Evolutionary conservation across 2,888 invertebrate species (phyloP).

Genomic region (Gisinianus flammeolus): DNA sequence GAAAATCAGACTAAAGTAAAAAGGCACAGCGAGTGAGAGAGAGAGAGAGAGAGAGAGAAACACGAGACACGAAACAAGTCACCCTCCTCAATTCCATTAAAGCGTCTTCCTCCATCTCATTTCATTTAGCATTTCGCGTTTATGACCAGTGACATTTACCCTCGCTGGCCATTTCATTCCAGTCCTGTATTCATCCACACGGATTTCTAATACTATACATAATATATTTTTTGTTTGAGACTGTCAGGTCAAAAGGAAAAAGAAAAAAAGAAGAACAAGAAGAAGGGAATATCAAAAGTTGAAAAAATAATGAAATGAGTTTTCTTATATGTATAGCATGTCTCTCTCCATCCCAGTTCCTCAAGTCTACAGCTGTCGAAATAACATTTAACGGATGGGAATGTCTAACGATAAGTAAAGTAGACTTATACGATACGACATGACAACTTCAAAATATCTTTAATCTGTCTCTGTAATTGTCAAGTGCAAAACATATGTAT

Average conservation of each 20-base stretch:
- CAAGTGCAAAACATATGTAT: background rate
- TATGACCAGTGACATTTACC: conserved; percentile 33
- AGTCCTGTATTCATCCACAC: background rate
- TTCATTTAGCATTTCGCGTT: conserved; percentile 21
- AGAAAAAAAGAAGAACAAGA: too few relatives aligned
- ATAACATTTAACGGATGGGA: background rate
- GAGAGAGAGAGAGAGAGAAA: background rate
- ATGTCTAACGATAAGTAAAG: background rate
- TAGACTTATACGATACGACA: background rate
- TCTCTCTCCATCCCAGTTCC: background rate
- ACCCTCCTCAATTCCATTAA: conserved; percentile 43
- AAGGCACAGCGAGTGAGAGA: background rate
- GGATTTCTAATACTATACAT: background rate
- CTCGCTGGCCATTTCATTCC: conserved; percentile 23
- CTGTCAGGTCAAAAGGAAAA: background rate
- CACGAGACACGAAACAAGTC: conserved; percentile 6
- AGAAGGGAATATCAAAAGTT: background rate
- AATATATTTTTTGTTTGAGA: background rate
- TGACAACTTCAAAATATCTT: background rate
- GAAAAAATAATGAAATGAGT: background rate
- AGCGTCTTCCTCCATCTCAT: conserved; percentile 42
- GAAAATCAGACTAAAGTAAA: background rate
- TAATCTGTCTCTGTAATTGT: background rate
- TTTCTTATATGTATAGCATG: background rate
- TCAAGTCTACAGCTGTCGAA: background rate